These are phyloP conservation scores for Paramacrobiotus metropolitanus DNA, from an alignment of 1,140 invertebrate species.

Conservation along the genomic window DNA sequence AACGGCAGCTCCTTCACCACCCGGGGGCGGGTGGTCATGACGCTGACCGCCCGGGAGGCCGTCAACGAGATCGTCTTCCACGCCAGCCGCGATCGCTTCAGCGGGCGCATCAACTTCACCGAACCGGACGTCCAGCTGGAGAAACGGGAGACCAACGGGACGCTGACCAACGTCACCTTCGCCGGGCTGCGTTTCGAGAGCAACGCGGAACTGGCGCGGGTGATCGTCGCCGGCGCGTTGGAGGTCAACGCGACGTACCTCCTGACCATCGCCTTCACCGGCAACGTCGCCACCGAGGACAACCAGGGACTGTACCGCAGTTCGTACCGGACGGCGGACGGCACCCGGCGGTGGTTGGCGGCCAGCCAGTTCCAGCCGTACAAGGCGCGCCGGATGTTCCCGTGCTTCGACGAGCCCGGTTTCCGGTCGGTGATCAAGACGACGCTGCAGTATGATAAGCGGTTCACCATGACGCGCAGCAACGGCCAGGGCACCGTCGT, in stretches of 20 bases:
- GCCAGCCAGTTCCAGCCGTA: slow-evolving; percentile 28
- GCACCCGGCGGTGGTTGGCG: slow-evolving; percentile 17
- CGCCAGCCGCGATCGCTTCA: not conserved
- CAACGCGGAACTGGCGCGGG: not conserved
- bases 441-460: slow-evolving; percentile 30
- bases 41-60: not conserved
- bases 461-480: not conserved
- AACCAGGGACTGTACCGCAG: not conserved
- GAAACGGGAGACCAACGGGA: not conserved
- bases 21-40: not conserved
- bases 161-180: not conserved
- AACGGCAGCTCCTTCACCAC: not conserved
- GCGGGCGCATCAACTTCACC: not conserved
- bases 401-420: slow-evolving; percentile 91
- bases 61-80: too few relatives aligned
- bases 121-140: not conserved
- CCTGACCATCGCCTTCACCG: not conserved
- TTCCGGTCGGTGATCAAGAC: slow-evolving; percentile 84
- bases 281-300: not conserved
- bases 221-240: not conserved
- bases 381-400: slow-evolving; percentile 73
- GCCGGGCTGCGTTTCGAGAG: too few relatives aligned
- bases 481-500: not conserved
- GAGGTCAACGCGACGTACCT: not conserved
- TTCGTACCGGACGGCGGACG: not conserved